Evolutionary conservation across 1,140 invertebrate genomes (phyloP).

Genomic region (Tribolium madens): DNA sequence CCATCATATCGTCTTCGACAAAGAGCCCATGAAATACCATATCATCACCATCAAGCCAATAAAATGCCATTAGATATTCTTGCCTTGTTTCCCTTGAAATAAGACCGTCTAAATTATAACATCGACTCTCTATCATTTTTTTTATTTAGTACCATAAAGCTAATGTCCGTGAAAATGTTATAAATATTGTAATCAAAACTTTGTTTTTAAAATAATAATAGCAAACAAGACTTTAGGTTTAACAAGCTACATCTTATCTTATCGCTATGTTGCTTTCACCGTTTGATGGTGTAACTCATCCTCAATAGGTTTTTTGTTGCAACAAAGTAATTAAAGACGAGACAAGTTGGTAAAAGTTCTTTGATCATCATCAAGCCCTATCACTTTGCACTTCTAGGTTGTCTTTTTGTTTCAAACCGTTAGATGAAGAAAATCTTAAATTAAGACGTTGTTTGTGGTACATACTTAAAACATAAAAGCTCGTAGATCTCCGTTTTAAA

Average conservation of each 20-base stretch:
- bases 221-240: no score
- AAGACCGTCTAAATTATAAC: no score
- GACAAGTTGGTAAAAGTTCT: background rate
- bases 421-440: conserved; percentile 16
- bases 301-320: conserved; percentile 4
- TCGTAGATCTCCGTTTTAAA: conserved; percentile 6
- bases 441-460: conserved; percentile 18
- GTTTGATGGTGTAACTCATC: background rate
- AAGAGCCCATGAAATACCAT: conserved; percentile 5
- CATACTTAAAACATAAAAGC: conserved; percentile 1
- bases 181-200: no score
- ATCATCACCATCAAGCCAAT: conserved; percentile 16
- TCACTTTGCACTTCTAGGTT: conserved; percentile 1
- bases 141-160: no score
- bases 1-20: conserved; percentile 28
- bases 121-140: no score
- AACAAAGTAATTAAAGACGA: conserved; percentile 19
- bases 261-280: background rate
- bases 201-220: no score
- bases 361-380: conserved; percentile 4
- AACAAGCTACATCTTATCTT: background rate
- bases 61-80: conserved; percentile 29
- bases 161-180: no score
- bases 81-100: background rate
- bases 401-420: conserved; percentile 6